Conservation (phyloP, 1,140 invertebrate species). For the Habropoda laboriosa region DNA sequence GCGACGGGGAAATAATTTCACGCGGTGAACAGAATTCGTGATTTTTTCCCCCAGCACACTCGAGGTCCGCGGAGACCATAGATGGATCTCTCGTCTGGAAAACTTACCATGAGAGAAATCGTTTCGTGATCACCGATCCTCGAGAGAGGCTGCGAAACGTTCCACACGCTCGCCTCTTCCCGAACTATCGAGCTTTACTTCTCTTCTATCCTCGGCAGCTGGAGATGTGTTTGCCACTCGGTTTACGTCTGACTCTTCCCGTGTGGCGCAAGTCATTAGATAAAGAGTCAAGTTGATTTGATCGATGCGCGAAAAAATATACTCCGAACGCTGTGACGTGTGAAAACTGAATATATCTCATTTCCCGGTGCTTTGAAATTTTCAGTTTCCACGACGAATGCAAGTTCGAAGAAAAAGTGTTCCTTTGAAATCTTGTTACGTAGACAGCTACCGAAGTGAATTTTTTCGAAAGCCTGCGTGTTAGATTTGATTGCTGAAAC, state of each 20-base stretch:
- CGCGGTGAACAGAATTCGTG: not conserved
- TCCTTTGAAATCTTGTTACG: not conserved
- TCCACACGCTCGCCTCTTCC: not conserved
- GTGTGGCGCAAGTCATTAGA: not conserved
- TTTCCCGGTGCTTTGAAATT: not conserved
- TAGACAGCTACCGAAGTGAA: not conserved
- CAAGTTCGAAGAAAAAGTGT: no score
- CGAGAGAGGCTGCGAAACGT: not conserved
- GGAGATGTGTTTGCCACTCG: not conserved
- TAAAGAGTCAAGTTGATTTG: not conserved
- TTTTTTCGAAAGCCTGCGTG: not conserved
- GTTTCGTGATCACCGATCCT: slow-evolving; percentile 6
- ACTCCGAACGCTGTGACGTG: not conserved
- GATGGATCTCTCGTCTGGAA: not conserved
- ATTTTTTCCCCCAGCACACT: not conserved
- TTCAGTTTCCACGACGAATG: not conserved
- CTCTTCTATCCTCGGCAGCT: not conserved
- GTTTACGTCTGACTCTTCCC: not conserved
- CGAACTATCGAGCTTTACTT: not conserved
- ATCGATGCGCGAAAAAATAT: not conserved
- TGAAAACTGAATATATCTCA: not conserved
- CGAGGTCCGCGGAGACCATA: not conserved
- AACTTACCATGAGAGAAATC: slow-evolving; percentile 11
- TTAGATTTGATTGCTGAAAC: not conserved
- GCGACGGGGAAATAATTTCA: not conserved